Percentiles rank a stretch among this genome's conserved stretches.
phyloP scores from a whole-genome alignment of 2,888 invertebrate genomes.

The Drosophila dives region DNA sequence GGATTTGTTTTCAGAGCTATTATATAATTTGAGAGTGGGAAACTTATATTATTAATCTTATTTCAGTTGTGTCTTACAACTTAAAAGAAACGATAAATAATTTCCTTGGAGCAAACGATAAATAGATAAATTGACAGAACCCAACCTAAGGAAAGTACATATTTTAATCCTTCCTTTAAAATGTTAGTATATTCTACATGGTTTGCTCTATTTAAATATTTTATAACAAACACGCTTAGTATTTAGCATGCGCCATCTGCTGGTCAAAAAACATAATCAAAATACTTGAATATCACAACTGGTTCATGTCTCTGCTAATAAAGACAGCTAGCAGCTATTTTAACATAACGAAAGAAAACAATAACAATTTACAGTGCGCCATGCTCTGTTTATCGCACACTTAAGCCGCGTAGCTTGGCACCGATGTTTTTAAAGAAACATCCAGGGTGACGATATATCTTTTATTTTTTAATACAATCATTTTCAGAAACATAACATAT shows the following conservation, averaged over 20 bases:
- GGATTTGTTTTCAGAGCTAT: too few relatives aligned
- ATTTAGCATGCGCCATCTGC: neutral
- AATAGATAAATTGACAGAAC: too few relatives aligned
- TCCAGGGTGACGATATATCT: neutral
- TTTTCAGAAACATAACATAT: neutral
- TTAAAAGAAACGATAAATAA: too few relatives aligned
- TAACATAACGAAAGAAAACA: neutral
- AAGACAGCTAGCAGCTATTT: neutral
- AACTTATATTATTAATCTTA: too few relatives aligned
- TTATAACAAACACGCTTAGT: too few relatives aligned
- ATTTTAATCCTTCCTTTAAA: neutral
- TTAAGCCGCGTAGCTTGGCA: neutral
- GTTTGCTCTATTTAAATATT: neutral
- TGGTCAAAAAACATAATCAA: neutral
- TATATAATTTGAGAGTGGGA: too few relatives aligned
- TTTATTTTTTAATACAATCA: neutral
- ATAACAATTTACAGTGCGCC: neutral
- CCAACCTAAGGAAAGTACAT: neutral
- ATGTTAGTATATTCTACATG: neutral
- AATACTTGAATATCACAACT: neutral
- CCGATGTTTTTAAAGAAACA: neutral
- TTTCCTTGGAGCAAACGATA: too few relatives aligned
- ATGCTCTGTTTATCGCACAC: neutral
- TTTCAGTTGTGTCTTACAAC: too few relatives aligned
- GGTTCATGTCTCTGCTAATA: neutral